Base-by-base conservation (phyloP, 2,113 vertebrate genomes). In the Epinephelus moara region DNA sequence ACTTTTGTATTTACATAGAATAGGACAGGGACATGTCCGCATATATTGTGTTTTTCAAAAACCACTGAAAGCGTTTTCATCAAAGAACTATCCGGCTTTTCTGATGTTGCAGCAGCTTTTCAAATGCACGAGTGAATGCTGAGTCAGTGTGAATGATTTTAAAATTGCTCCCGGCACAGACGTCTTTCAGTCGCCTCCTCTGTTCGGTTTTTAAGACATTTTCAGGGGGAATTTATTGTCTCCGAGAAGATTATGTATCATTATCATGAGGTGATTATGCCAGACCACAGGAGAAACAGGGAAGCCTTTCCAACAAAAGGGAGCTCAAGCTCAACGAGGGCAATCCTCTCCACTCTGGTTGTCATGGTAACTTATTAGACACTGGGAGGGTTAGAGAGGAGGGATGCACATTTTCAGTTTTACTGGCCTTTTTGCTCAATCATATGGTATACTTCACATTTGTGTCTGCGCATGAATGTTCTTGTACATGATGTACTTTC, bases 281-380 rank as follows among this genome's bases (percentile, higher is more conserved):
- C 71, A 74, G 84, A 82, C 57, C 40, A 78, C n/a, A 30, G 70
- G 60, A 90, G 69, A 75, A 59, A 80, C 50, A 63, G 66, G 81
- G 77, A 80, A 85, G 82, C 87, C 89, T 87, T 89, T 72, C 66
- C 17, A 72, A 76, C 83, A 61, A 75, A 84, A 73, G 47, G 63
- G 72, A 85, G 79, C 80, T 90, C 60, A 7, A 69, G 62, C 75
- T 85, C 64, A 89, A 80, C 64, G 53, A 91, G 88, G 88, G 91
- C 63, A 89, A 87, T 88, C 86, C 87, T 87, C 80, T 89, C 75
- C 79, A 79, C 84, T 86, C 61, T 37, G 88, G 95, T 95, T 93
- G 92, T 89, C 93, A 95, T 95, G 91, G 94, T 85, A 93, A 95
- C 92, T 82, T 85, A 84, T 91, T 87, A 88, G 84, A 86, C 85